Base-by-base conservation (phyloP, 2,888 invertebrate species). In the Plebejus melissa region DNA sequence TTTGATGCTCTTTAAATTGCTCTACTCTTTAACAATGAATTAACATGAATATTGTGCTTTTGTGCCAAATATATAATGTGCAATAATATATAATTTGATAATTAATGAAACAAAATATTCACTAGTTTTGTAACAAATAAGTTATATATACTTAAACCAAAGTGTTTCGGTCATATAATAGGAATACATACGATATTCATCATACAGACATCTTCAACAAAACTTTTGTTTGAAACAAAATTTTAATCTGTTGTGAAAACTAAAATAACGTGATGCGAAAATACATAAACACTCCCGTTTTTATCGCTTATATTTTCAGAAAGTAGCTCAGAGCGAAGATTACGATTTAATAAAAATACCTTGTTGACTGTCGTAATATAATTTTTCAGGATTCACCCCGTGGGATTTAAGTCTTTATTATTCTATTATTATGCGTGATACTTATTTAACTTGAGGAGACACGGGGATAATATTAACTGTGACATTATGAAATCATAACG, bases 331-430 rank as follows among this genome's bases (percentile, higher is more conserved):
- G 28, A 28, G 28, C 9, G 3, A 13, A 65, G 65, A 65, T 36
- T 36, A 65, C 32, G 65, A 65, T 65, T 65, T 65, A 13, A 36
- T 65, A 65, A 22, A 72, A 72, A 72, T 32, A 32, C 16, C 54
- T 28, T 72, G 32, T 72, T 50, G 72, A 36, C 28, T 46, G 22
- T 28, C 28, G 41, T 71, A 46, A 71, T 72, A 50, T 54, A 54
- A 50, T 72, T 72, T 54, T 72, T 50, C 72, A 54, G 50, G 72
- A 72, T 54, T 50, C 32, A 36, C 72, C 28, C 32, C 32, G 0
- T 16, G 71, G 71, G 72, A 72, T 7, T 72, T 72, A 70, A 54
- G 54, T 54, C 72, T 54, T 72, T 54, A 72, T 72, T 32, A 72
- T 72, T 72, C 50, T 32, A 50, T 72, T 54, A 54, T 72, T 71